phyloP scores from a whole-genome alignment of 2,888 invertebrate species.

The Microchrysa polita region DNA sequence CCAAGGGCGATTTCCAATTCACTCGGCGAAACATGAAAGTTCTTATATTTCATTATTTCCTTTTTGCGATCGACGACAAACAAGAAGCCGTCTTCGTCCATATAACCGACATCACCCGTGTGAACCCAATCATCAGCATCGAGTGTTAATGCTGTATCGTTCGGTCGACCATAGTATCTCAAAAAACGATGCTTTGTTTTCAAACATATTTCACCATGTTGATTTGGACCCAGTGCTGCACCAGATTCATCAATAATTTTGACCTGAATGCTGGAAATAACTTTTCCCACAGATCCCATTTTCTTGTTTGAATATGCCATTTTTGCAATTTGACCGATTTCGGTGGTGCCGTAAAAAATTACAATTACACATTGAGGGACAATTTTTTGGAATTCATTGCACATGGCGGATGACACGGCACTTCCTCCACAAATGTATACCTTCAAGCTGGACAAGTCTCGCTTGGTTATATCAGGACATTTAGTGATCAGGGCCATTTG shows the following conservation, averaged over 20 bases:
- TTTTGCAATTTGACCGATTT: conserved; percentile 57
- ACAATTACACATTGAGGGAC: too few species aligned
- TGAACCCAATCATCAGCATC: conserved; percentile 61
- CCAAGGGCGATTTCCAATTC: too few species aligned
- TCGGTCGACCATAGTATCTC: conserved; percentile 60
- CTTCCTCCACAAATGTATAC: conserved; percentile 22
- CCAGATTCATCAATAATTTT: too few species aligned
- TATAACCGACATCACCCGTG: too few species aligned
- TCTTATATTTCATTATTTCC: too few species aligned
- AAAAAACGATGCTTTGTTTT: conserved; percentile 56
- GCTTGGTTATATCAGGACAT: conserved; percentile 14
- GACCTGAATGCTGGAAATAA: too few species aligned
- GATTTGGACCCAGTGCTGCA: conserved; percentile 56
- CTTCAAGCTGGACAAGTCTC: not conserved
- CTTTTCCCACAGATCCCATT: conserved; percentile 56
- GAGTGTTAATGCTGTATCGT: conserved; percentile 56
- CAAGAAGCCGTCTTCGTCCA: conserved; percentile 56
- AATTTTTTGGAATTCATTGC: too few species aligned
- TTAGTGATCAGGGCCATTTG: conserved; percentile 10
- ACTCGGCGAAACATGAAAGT: too few species aligned
- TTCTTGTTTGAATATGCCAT: conserved; percentile 54
- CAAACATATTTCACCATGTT: conserved; percentile 60
- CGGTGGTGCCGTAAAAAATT: conserved; percentile 60
- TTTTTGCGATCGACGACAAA: conserved; percentile 53
- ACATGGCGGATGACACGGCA: too few species aligned